Evolutionary conservation across 2,797 vertebrate species (phyloP), one percentile per base, ranked within the genome.

Genomic region (Neosilurus mollespiculum): DNA sequence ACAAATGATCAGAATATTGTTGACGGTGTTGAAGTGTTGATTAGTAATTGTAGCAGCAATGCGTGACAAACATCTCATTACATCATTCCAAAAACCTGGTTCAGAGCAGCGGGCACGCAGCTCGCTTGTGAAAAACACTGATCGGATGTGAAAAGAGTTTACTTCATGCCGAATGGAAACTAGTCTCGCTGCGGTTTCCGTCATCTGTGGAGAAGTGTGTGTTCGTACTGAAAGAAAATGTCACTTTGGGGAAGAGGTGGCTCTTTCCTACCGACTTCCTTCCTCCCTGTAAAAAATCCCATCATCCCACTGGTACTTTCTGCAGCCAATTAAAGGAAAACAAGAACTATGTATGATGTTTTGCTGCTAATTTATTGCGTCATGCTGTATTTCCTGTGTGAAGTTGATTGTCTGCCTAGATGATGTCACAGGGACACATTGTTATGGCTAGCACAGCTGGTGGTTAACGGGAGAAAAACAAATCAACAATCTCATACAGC

Each of bases 21-120:
- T 34, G 78, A 18, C 4, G 20, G 56, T 18, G 37, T 43, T 6
- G 75, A 81, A 51, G 70, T 84, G 70, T 62, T 76, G 70, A 76
- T 84, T 76, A 81, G 59, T 49, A 66, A 22, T 43, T 30, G 20
- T 30, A 59, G 59, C 59, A 18, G 18, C 10, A 10, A 72, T 65
- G 82, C 26, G 24, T 64, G 34, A 24, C 70, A 80, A 64, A 65
- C 76, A 64, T 51, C 65, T 34, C 67, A 62, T 84, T 79, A 83
- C 37, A 30, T 16, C 66, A 62, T 53, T 58, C 56, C 78, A 65
- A n/a, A 34, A 75, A 24, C 49, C 59, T 24, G 59, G 1, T 30
- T 54, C 20, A 5, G 1, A 56, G 43, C 67, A 43, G 76, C 76
- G 64, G 14, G 15, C 14, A 8, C 14, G 16, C 6, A 2, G 53